Conservation (phyloP, 2,888 invertebrate genomes). For the Prostheceraeus crozeri region DNA sequence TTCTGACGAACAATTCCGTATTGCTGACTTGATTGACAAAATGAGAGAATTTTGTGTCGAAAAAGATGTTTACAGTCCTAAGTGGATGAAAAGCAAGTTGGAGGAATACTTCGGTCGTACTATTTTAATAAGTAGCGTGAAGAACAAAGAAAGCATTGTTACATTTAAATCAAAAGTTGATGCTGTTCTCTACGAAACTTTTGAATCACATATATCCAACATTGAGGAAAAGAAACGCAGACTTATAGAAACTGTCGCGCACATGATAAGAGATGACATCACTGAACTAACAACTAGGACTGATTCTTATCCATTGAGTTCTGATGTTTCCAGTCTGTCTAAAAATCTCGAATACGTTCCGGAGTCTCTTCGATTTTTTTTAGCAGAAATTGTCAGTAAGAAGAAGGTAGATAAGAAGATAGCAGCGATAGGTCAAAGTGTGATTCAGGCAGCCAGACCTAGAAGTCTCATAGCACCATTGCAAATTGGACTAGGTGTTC, state of each 20-base stretch:
- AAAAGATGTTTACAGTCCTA: conserved; percentile 34
- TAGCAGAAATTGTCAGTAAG: conserved; percentile 33
- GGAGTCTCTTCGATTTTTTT: conserved; percentile 37
- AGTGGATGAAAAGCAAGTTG: conserved; percentile 41
- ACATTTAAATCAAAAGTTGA: conserved; percentile 41
- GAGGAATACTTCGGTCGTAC: conserved; percentile 41
- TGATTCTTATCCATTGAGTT: conserved; percentile 40
- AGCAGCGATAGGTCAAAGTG: conserved; percentile 42
- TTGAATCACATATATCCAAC: conserved; percentile 31
- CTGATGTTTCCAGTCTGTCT: conserved; percentile 34
- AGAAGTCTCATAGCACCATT: conserved; percentile 41
- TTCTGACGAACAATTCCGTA: no score
- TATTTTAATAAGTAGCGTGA: conserved; percentile 40
- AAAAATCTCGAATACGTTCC: conserved; percentile 37
- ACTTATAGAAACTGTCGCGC: conserved; percentile 43
- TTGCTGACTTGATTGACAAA: no score
- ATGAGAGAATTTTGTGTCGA: no score
- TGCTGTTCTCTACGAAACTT: conserved; percentile 39
- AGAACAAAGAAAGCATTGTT: conserved; percentile 41
- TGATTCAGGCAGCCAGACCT: conserved; percentile 42
- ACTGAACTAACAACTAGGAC: conserved; percentile 36
- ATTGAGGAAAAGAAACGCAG: conserved; percentile 38
- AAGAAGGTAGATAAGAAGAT: conserved; percentile 36
- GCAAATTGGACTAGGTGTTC: conserved; percentile 43
- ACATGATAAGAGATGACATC: conserved; percentile 43